Percentiles rank a stretch among this genome's conserved stretches.
Conservation (phyloP, 2,113 vertebrate species). For the Solenodon paradoxus region DNA sequence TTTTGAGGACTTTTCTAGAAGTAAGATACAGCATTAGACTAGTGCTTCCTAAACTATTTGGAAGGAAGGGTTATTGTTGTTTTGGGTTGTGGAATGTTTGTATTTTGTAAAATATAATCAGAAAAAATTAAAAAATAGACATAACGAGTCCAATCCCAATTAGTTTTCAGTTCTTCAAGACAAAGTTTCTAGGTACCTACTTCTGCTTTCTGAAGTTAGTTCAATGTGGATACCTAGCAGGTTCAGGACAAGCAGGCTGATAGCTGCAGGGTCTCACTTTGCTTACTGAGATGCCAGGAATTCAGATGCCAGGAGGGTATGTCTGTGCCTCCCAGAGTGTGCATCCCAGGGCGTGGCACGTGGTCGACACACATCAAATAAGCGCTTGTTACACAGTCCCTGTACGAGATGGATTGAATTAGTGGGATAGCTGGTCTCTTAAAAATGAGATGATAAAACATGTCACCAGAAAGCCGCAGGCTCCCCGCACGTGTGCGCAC, state of each 20-base stretch:
- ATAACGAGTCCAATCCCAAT: not conserved
- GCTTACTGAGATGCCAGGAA: too few relatives aligned
- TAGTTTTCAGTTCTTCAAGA: not conserved
- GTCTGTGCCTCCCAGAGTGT: too few relatives aligned
- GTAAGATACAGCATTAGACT: not conserved
- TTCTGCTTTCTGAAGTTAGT: not conserved
- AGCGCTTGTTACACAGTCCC: not conserved
- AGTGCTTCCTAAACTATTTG: not conserved
- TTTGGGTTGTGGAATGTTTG: not conserved
- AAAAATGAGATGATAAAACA: not conserved
- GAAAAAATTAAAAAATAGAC: not conserved
- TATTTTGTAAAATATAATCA: constrained; percentile 8
- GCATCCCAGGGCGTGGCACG: not conserved
- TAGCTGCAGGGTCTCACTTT: not conserved
- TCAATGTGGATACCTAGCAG: too few relatives aligned
- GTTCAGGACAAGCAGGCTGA: not conserved
- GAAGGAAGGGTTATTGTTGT: not conserved
- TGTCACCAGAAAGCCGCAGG: not conserved
- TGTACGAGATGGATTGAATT: not conserved
- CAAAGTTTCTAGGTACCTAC: not conserved
- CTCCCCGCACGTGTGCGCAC: rapidly evolving
- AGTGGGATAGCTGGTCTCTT: not conserved
- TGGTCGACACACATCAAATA: too few relatives aligned
- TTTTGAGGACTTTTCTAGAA: not conserved
- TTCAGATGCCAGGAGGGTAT: too few relatives aligned